These are phyloP conservation scores for Heliangelus exortis DNA, from an alignment of 2,797 vertebrate genomes.

Conservation along the genomic window DNA sequence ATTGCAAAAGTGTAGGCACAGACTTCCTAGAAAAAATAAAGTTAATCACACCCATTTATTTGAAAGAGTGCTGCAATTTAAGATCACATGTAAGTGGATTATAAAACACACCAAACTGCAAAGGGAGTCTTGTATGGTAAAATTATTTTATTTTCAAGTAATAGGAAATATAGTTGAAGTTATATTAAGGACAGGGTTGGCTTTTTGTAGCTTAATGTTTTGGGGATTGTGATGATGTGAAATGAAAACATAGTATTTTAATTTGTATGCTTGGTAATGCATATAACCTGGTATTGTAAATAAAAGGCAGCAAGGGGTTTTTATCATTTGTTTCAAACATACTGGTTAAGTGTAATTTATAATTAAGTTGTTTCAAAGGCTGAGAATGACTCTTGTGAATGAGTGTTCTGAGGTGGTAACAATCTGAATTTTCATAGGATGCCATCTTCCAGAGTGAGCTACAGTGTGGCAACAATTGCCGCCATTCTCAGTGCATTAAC, in stretches of 20 bases:
- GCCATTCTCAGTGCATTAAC: not conserved
- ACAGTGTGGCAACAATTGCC: not conserved
- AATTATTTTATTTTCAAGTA: not conserved
- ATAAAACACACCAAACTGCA: not conserved
- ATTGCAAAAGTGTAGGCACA: not conserved
- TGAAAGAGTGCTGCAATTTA: not conserved
- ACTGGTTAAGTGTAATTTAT: not conserved
- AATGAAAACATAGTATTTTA: not conserved
- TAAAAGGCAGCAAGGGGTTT: not conserved
- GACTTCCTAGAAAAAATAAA: slow-evolving; percentile 22
- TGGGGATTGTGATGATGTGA: not conserved
- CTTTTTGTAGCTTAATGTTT: not conserved
- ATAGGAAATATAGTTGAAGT: not conserved
- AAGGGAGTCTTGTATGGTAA: not conserved
- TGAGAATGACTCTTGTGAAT: not conserved
- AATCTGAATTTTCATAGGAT: not conserved
- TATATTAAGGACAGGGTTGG: not conserved
- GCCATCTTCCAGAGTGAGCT: not conserved
- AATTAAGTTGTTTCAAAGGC: not conserved
- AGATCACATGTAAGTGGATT: not conserved
- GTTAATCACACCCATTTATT: not conserved
- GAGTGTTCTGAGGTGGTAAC: not conserved
- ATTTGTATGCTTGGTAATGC: not conserved
- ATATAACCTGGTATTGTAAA: not conserved
- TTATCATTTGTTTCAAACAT: not conserved